Evolutionary conservation across 2,797 vertebrate genomes (phyloP).

Genomic region (Buceros bicornis): DNA sequence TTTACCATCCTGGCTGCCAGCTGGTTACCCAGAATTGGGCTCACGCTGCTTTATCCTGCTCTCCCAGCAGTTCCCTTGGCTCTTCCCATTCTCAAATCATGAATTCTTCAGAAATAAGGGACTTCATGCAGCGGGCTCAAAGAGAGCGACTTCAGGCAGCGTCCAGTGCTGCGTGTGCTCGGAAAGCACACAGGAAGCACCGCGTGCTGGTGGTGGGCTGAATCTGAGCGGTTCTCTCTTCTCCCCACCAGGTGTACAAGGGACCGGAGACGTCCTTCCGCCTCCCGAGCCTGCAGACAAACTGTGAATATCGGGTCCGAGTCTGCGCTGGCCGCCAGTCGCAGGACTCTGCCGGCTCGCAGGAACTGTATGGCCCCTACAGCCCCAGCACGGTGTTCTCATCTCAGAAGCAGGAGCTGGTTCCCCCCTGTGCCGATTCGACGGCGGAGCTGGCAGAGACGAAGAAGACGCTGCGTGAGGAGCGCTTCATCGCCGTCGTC

Average conservation of each 20-base stretch:
- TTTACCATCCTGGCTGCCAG: neutral
- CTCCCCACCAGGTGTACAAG: conserved; percentile 81
- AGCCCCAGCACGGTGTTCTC: conserved; percentile 79
- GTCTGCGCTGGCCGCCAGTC: conserved; percentile 81
- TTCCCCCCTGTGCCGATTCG: neutral
- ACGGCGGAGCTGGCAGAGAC: conserved; percentile 14
- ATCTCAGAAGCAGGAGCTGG: conserved; percentile 67
- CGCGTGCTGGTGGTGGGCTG: rapidly evolving
- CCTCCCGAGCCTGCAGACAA: conserved; percentile 75
- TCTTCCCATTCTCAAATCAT: neutral
- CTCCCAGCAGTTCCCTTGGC: neutral
- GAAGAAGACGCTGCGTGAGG: conserved; percentile 69
- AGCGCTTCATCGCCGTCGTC: conserved; percentile 77
- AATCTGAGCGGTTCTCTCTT: neutral
- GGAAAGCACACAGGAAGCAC: rapidly evolving
- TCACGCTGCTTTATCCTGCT: neutral
- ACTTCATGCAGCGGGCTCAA: neutral
- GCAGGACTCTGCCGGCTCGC: conserved; percentile 72
- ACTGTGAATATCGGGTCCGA: conserved; percentile 78
- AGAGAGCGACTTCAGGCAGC: neutral
- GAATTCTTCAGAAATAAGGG: neutral
- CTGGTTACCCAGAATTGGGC: no score
- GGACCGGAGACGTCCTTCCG: conserved; percentile 80
- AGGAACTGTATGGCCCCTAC: conserved; percentile 81
- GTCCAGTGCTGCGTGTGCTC: rapidly evolving